Base-by-base conservation (phyloP, 2,888 invertebrate species). In the Diaphora mendica region DNA sequence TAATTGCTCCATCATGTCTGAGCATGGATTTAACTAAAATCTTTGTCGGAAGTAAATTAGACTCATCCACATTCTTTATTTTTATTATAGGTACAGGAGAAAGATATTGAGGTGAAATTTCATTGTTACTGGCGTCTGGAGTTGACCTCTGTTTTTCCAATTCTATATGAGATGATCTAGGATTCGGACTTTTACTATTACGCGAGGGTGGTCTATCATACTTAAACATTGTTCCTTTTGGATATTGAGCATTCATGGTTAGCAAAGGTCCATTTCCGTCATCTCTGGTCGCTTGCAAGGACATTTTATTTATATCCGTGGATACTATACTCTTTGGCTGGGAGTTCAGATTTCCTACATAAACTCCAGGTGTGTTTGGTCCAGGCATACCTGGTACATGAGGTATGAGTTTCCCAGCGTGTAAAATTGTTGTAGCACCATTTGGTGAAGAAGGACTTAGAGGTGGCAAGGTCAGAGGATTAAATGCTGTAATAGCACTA, bases 301-400 rank as follows among this genome's bases (percentile, higher is more conserved):
- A 76, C 73, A 78, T 81, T 84, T 88, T 91, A 68, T 82, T 87
- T 51, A 77, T 82, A 74, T 93, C 92, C 76, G 77, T 91, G 70
- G 79, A 88, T 15, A 79, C 73, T 71, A 84, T 76, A 76, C 82
- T 87, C 81, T 92, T 94, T 51, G 89, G 65, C 71, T 88, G 84
- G 64, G 84, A 35, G 80, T 84, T 89, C 68, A 87, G 62, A 83
- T 87, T 92, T 73, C 88, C 91, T 69, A 91, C 86, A 81, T 89
- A 96, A 65, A 95, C 88, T 39, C 94, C 92, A 42, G 97, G 90
- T 51, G 97, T 96, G 82, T 97, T 97, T 5, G 98, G 98, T 17
- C 98, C 98, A 0, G 98, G 98, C 92, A 98, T 98, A 23, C 98
- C 98, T 11, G 98, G 98, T 20, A 98, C 98, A 90, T 98, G 97